These are phyloP conservation scores for Anastatus disparis DNA, from an alignment of 1,140 invertebrate genomes.

Conservation along the genomic window DNA sequence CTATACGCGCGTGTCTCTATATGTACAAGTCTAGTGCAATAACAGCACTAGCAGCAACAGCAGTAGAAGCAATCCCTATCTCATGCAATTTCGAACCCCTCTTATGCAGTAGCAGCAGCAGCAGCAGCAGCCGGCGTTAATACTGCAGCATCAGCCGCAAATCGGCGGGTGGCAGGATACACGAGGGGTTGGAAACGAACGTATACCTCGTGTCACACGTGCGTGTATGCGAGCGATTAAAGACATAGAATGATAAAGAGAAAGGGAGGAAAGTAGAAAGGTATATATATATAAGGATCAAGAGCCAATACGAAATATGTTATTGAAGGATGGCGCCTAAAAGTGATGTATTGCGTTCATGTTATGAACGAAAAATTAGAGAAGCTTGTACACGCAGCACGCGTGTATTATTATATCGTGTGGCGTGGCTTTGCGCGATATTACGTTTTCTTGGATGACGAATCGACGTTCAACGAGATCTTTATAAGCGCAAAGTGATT, in stretches of 20 bases:
- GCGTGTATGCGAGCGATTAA: background rate
- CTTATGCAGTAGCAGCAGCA: background rate
- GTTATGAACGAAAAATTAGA: conserved; percentile 32
- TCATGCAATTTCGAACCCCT: background rate
- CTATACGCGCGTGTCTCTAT: background rate
- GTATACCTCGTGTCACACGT: too few relatives aligned
- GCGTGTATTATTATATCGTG: background rate
- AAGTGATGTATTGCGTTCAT: background rate
- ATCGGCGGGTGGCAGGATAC: conserved; percentile 1
- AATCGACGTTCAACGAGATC: too few relatives aligned
- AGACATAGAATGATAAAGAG: conserved; percentile 4
- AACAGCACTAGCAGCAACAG: background rate
- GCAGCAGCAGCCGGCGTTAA: conserved; percentile 11
- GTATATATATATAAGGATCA: too few relatives aligned
- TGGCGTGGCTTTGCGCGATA: background rate
- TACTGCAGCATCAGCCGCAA: conserved; percentile 33
- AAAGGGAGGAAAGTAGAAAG: background rate
- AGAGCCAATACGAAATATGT: background rate
- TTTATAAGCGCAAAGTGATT: too few relatives aligned
- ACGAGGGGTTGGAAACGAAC: too few relatives aligned
- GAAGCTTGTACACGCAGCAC: background rate
- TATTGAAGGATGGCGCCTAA: background rate
- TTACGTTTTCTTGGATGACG: background rate
- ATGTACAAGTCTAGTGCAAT: too few relatives aligned
- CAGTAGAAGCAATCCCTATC: background rate